These are phyloP conservation scores for Bettongia penicillata DNA, from an alignment of 2,113 vertebrate species.

Conservation along the genomic window DNA sequence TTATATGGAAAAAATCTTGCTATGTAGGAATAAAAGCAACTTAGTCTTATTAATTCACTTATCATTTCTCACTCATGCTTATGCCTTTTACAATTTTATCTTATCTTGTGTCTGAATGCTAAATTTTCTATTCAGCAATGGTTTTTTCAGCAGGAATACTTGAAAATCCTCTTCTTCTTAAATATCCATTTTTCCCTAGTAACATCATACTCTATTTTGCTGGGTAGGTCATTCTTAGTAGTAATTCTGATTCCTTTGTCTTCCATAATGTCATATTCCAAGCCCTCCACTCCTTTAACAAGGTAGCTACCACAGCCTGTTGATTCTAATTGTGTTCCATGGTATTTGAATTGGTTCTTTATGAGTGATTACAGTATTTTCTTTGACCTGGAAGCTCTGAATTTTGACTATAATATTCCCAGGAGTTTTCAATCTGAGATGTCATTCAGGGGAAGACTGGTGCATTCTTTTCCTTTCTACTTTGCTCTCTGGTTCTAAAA, in stretches of 20 bases:
- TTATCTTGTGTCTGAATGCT: background rate
- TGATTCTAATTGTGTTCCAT: background rate
- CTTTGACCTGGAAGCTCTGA: background rate
- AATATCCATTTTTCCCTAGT: background rate
- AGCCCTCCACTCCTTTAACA: background rate
- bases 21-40: no score
- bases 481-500: background rate
- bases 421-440: background rate
- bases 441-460: background rate
- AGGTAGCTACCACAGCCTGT: background rate
- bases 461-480: background rate
- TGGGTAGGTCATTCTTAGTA: background rate
- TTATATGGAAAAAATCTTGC: no score
- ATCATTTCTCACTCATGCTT: background rate
- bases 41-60: background rate
- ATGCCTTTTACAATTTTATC: background rate
- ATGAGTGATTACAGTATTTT: background rate
- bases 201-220: background rate
- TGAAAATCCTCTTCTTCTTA: background rate
- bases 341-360: background rate
- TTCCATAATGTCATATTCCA: background rate
- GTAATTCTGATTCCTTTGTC: background rate
- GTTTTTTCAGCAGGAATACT: background rate
- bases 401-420: background rate
- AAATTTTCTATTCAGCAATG: background rate